Evolutionary conservation across 2,888 invertebrate species (phyloP).

Genomic region (Drepana falcataria): DNA sequence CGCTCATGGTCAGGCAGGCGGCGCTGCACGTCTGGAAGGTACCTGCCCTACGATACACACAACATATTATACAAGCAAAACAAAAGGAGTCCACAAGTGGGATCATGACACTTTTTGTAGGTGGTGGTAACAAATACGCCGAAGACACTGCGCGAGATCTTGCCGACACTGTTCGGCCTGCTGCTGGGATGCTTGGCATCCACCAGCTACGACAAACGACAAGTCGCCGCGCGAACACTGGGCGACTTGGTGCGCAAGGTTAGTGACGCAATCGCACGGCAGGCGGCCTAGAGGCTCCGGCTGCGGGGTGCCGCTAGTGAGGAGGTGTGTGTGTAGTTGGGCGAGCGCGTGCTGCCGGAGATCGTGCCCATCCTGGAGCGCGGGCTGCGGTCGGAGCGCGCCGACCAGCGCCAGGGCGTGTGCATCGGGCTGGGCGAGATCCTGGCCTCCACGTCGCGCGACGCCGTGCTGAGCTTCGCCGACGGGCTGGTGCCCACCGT

Average conservation of each 20-base stretch:
- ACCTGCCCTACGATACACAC: background rate
- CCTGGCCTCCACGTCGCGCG: slow-evolving; percentile 96
- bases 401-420: slow-evolving; percentile 98
- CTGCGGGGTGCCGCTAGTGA: background rate
- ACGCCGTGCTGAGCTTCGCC: slow-evolving; percentile 89
- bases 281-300: too few species aligned
- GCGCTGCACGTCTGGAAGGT: slow-evolving; percentile 99
- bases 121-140: slow-evolving; percentile 99
- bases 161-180: slow-evolving; percentile 95
- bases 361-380: slow-evolving; percentile 98
- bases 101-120: slow-evolving; percentile 18
- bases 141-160: slow-evolving; percentile 95
- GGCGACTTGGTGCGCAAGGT: slow-evolving; percentile 97
- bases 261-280: background rate
- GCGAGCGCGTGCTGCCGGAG: slow-evolving; percentile 97
- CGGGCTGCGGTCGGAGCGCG: slow-evolving; percentile 92
- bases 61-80: too few species aligned
- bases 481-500: slow-evolving; percentile 87
- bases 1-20: slow-evolving; percentile 97
- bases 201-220: slow-evolving; percentile 96
- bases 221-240: slow-evolving; percentile 96
- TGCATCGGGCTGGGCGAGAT: slow-evolving; percentile 99
- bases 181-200: slow-evolving; percentile 96
- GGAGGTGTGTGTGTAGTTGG: slow-evolving; percentile 74
- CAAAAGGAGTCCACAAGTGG: too few species aligned